Evolutionary conservation across 2,113 vertebrate species (phyloP).

Genomic region (Urocynchramus pylzowi): DNA sequence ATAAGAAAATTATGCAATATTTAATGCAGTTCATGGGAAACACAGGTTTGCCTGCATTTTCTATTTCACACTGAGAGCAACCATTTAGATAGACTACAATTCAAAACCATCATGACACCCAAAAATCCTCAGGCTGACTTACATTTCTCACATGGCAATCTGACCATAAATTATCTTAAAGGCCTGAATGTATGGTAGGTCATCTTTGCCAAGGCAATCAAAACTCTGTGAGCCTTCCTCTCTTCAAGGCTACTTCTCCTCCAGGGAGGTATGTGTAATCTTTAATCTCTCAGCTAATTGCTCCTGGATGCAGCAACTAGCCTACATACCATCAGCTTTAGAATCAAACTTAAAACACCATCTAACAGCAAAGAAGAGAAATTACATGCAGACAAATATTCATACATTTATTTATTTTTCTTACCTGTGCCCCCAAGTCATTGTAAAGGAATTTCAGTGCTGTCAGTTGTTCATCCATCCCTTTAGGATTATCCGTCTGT

Average conservation of each 20-base stretch:
- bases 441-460: conserved; percentile 95
- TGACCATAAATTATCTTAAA: neutral
- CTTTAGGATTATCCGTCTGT: conserved; percentile 94
- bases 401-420: neutral
- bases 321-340: neutral
- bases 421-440: conserved; percentile 92
- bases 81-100: neutral
- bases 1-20: neutral
- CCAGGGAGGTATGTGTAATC: neutral
- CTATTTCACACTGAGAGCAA: neutral
- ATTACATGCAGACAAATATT: neutral
- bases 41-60: neutral
- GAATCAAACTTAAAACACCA: neutral
- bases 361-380: neutral
- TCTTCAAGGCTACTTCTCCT: neutral
- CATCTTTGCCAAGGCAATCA: neutral
- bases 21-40: neutral
- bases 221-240: neutral
- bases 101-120: neutral
- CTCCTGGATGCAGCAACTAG: neutral
- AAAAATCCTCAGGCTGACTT: neutral
- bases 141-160: neutral
- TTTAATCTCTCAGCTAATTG: neutral
- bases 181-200: neutral
- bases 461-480: conserved; percentile 94